Evolutionary conservation across 2,888 invertebrate species (phyloP).

Genomic region (Drepana falcataria): DNA sequence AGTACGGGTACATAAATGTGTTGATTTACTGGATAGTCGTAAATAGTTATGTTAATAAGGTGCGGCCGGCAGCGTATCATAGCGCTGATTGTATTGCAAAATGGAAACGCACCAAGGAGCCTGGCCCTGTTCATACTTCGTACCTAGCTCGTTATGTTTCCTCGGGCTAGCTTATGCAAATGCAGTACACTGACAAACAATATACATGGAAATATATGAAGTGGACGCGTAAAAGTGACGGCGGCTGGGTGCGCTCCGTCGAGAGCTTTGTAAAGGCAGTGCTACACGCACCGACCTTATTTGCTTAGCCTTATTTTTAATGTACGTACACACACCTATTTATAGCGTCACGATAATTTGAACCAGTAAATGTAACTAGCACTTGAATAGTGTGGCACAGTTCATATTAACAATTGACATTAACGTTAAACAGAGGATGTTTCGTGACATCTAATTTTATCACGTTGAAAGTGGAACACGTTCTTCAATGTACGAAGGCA

Average conservation of each 20-base stretch:
- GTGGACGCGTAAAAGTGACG: slow-evolving; percentile 58
- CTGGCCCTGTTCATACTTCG: slow-evolving; percentile 40
- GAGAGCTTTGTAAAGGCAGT: slow-evolving; percentile 12
- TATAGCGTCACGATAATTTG: background rate
- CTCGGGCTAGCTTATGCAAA: slow-evolving; percentile 62
- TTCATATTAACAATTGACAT: background rate
- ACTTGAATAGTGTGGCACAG: too few species aligned
- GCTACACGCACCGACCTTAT: slow-evolving; percentile 5
- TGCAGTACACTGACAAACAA: slow-evolving; percentile 59
- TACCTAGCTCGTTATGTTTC: slow-evolving; percentile 52
- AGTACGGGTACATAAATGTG: slow-evolving; percentile 53
- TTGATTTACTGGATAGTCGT: slow-evolving; percentile 62
- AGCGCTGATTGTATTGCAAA: slow-evolving; percentile 65
- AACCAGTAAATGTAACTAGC: background rate
- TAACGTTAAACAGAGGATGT: too few species aligned
- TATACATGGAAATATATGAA: slow-evolving; percentile 63
- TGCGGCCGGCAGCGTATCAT: slow-evolving; percentile 41
- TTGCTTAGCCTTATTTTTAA: background rate
- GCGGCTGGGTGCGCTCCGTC: slow-evolving; percentile 36
- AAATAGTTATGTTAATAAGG: slow-evolving; percentile 68
- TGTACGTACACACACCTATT: background rate
- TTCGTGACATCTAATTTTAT: too few species aligned
- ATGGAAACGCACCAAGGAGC: slow-evolving; percentile 52
- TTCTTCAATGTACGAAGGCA: too few species aligned
- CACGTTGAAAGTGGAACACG: too few species aligned